Conservation (phyloP, 2,113 vertebrate species). For the Heliornis fulica region DNA sequence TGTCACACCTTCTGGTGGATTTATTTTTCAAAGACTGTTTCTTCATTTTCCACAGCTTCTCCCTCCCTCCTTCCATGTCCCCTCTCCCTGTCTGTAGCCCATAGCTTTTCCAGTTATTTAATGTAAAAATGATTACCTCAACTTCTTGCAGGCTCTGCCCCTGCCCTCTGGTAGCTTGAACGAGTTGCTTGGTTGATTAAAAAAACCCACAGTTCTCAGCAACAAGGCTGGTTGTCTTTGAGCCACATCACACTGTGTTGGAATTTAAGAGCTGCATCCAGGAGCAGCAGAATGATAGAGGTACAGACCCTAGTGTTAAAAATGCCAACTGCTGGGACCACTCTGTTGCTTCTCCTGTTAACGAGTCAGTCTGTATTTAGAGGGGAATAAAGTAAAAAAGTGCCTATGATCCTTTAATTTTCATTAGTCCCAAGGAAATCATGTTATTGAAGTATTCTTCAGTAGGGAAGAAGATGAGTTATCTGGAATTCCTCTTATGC, state of each 20-base stretch:
- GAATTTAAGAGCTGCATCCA: slow-evolving; percentile 50
- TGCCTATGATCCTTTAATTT: not conserved
- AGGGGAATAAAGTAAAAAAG: not conserved
- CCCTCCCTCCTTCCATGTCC: not conserved
- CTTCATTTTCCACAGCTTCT: not conserved
- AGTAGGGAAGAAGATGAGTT: not conserved
- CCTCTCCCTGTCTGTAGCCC: not conserved
- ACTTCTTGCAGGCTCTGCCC: slow-evolving; percentile 7
- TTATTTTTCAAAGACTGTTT: not conserved
- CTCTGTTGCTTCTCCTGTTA: not conserved
- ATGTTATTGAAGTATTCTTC: not conserved
- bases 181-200: slow-evolving; percentile 8
- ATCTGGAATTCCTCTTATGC: not conserved
- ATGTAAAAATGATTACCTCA: slow-evolving; percentile 65
- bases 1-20: not conserved
- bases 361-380: not conserved
- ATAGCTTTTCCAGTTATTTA: not conserved
- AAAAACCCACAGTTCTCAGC: not conserved
- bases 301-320: not conserved
- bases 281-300: slow-evolving; percentile 52
- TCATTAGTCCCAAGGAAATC: not conserved
- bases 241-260: slow-evolving; percentile 16
- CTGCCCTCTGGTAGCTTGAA: slow-evolving; percentile 5
- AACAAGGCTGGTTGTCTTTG: not conserved
- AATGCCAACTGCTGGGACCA: not conserved